Conservation (phyloP, 2,797 vertebrate species). For the Paramormyrops hopkinsi region DNA sequence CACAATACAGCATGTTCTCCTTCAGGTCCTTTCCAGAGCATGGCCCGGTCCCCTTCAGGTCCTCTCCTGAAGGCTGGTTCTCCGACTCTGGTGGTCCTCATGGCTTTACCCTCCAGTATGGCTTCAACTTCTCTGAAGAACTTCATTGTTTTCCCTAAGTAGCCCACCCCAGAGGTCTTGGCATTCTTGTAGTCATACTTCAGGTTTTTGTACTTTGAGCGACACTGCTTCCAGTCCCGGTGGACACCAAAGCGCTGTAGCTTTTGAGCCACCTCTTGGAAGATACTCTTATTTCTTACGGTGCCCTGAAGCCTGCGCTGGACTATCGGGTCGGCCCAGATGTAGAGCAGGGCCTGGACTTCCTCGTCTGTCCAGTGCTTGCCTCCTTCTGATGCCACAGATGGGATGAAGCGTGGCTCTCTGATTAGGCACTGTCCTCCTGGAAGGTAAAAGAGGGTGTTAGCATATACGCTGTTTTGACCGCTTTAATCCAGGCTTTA, state of each 20-base stretch:
- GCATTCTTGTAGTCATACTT: constrained; percentile 84
- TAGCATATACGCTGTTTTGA: background rate
- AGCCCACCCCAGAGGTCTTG: constrained; percentile 59
- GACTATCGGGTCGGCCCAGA: constrained; percentile 76
- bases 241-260: constrained; percentile 78
- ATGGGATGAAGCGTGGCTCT: constrained; percentile 47
- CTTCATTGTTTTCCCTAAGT: constrained; percentile 73
- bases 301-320: constrained; percentile 74
- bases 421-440: constrained; percentile 42
- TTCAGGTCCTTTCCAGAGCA: constrained; percentile 31
- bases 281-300: constrained; percentile 83
- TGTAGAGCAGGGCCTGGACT: constrained; percentile 71
- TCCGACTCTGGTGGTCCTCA: constrained; percentile 52
- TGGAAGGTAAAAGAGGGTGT: constrained; percentile 24
- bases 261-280: constrained; percentile 78
- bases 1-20: constrained; percentile 32
- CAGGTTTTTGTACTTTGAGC: constrained; percentile 87
- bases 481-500: background rate
- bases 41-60: constrained; percentile 22
- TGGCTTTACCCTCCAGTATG: constrained; percentile 68
- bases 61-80: constrained; percentile 34
- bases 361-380: constrained; percentile 85
- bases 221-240: constrained; percentile 85
- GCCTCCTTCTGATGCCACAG: constrained; percentile 71
- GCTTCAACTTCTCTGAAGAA: constrained; percentile 81